Conservation (phyloP, 2,888 invertebrate genomes). For the Pediacus dermestoides region DNA sequence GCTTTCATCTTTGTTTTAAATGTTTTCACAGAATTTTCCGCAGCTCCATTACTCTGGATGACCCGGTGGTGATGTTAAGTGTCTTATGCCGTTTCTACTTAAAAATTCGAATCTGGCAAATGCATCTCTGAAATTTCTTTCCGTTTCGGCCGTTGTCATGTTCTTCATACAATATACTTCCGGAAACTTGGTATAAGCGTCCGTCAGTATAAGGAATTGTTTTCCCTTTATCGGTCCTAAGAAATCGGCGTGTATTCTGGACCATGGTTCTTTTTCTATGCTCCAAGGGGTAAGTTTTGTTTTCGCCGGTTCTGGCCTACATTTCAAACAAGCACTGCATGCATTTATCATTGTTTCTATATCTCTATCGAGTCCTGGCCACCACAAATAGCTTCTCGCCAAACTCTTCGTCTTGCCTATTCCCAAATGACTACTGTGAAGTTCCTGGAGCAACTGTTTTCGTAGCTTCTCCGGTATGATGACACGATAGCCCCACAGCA, state of each 20-base stretch:
- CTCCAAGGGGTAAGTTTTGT: slow-evolving; percentile 3
- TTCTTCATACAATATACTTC: slow-evolving; percentile 13
- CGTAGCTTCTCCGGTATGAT: slow-evolving; percentile 12
- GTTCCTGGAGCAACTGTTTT: slow-evolving; percentile 11
- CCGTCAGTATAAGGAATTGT: slow-evolving; percentile 10
- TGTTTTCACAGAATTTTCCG: slow-evolving; percentile 2
- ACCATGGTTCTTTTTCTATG: slow-evolving; percentile 1
- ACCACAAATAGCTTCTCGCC: slow-evolving; percentile 19
- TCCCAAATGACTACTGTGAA: slow-evolving; percentile 15
- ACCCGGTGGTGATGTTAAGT: slow-evolving; percentile 7
- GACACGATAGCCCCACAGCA: slow-evolving; percentile 15
- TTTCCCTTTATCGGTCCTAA: slow-evolving; percentile 4
- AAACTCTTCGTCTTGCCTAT: slow-evolving; percentile 13
- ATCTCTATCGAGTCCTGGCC: slow-evolving; percentile 20
- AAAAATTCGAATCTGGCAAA: slow-evolving; percentile 12
- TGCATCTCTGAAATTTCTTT: slow-evolving; percentile 12
- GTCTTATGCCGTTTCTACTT: slow-evolving; percentile 7
- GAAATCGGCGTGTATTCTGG: slow-evolving; percentile 7
- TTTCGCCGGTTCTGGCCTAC: slow-evolving; percentile 7
- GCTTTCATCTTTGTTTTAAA: slow-evolving; percentile 8
- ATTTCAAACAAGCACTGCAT: slow-evolving; percentile 13
- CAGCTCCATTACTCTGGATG: too few relatives aligned
- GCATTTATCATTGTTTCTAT: slow-evolving; percentile 14
- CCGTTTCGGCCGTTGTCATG: slow-evolving; percentile 7
- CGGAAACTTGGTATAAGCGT: slow-evolving; percentile 13